A percentile compares a stretch with the other conserved stretches of the same genome.
These are phyloP conservation scores for Triplophysa tibetana DNA, from an alignment of 2,113 vertebrate genomes.

Conservation along the genomic window DNA sequence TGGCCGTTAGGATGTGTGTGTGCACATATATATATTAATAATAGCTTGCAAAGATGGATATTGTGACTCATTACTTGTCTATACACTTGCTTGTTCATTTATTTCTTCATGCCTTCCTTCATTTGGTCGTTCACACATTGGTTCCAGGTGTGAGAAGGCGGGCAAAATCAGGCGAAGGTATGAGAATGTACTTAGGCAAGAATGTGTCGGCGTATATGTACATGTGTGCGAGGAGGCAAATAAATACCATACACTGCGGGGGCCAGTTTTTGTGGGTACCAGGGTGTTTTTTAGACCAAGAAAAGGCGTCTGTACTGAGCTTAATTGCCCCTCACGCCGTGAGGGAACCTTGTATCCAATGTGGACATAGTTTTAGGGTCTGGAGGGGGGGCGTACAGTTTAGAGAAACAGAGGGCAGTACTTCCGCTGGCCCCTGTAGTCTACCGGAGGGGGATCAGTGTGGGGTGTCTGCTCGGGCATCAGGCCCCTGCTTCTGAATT, in stretches of 20 bases:
- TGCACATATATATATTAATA: slow-evolving; percentile 46
- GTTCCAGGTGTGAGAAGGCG: slow-evolving; percentile 62
- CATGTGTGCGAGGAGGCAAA: slow-evolving; percentile 52
- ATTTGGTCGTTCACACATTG: slow-evolving; percentile 63
- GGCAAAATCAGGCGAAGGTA: slow-evolving; percentile 48
- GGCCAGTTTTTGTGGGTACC: slow-evolving; percentile 52
- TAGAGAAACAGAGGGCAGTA: slow-evolving; percentile 37
- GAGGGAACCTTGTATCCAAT: slow-evolving; percentile 49
- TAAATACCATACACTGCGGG: slow-evolving; percentile 56
- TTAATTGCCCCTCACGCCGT: slow-evolving; percentile 55
- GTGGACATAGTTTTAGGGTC: slow-evolving; percentile 53
- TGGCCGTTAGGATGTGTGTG: neutral
- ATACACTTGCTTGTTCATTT: slow-evolving; percentile 29
- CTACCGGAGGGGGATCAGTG: slow-evolving; percentile 34
- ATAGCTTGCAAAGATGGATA: slow-evolving; percentile 53
- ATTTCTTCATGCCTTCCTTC: slow-evolving; percentile 42
- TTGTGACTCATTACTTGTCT: slow-evolving; percentile 54
- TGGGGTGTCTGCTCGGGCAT: slow-evolving; percentile 39
- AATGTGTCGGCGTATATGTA: slow-evolving; percentile 48
- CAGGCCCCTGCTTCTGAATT: slow-evolving; percentile 36
- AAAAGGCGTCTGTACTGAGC: slow-evolving; percentile 52
- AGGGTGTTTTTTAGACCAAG: slow-evolving; percentile 48
- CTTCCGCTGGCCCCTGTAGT: slow-evolving; percentile 43
- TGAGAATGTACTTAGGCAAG: slow-evolving; percentile 59
- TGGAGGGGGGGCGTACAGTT: slow-evolving; percentile 53